Conservation (phyloP, 1,140 invertebrate genomes). For the Carposina sasakii region DNA sequence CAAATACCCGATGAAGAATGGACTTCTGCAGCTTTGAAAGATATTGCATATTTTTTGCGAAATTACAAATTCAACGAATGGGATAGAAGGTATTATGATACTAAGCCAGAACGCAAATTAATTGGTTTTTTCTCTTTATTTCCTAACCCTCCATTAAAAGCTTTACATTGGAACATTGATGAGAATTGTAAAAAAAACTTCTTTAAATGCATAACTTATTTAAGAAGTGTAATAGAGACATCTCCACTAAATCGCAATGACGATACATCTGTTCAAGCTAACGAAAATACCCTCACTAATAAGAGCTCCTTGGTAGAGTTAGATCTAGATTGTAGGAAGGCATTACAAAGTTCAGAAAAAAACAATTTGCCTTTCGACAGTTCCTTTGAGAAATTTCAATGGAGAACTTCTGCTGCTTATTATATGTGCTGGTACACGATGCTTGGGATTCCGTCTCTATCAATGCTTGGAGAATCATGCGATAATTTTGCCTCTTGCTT, state of each 20-base stretch:
- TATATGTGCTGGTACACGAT: slow-evolving; percentile 80
- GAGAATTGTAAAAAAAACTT: slow-evolving; percentile 73
- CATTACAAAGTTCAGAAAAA: slow-evolving; percentile 56
- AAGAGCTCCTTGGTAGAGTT: slow-evolving; percentile 51
- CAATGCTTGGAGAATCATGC: slow-evolving; percentile 72
- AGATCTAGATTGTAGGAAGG: slow-evolving; percentile 67
- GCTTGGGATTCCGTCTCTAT: slow-evolving; percentile 66
- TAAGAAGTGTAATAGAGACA: slow-evolving; percentile 56
- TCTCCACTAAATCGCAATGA: slow-evolving; percentile 58
- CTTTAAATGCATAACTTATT: slow-evolving; percentile 72
- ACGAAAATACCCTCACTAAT: slow-evolving; percentile 47
- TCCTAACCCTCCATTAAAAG: slow-evolving; percentile 71
- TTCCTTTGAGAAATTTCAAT: slow-evolving; percentile 74
- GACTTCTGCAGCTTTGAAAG: slow-evolving; percentile 43
- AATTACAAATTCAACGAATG: slow-evolving; percentile 77
- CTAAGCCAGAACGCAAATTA: slow-evolving; percentile 27
- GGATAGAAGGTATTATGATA: slow-evolving; percentile 68
- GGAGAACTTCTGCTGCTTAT: slow-evolving; percentile 76
- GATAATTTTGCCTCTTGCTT: slow-evolving; percentile 77
- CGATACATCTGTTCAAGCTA: slow-evolving; percentile 48
- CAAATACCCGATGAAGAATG: slow-evolving; percentile 26
- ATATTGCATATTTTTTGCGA: slow-evolving; percentile 76
- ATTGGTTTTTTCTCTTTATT: slow-evolving; percentile 61
- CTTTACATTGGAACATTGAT: slow-evolving; percentile 76
- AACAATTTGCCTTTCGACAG: slow-evolving; percentile 72